These are phyloP conservation scores for Suncus etruscus DNA, from an alignment of 2,113 vertebrate genomes.

Conservation along the genomic window DNA sequence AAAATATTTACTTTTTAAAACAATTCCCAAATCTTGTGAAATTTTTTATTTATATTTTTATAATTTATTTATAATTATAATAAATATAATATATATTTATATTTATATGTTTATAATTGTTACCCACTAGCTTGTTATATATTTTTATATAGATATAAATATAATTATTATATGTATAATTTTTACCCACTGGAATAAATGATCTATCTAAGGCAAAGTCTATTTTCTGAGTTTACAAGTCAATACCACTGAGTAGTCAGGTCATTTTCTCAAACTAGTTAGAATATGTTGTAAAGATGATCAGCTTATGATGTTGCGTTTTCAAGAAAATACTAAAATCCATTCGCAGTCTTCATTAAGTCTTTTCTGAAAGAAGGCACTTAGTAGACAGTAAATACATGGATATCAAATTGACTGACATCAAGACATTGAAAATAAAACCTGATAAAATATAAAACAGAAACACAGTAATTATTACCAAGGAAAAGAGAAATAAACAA, in stretches of 20 bases:
- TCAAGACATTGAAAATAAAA: too few relatives aligned
- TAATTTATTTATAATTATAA: background rate
- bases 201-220: background rate
- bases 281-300: constrained; percentile 6
- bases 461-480: too few relatives aligned
- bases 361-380: too few relatives aligned
- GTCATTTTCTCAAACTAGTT: constrained; percentile 33
- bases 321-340: constrained; percentile 49
- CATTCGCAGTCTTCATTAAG: too few relatives aligned
- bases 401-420: too few relatives aligned
- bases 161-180: background rate
- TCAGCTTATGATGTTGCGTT: constrained; percentile 37
- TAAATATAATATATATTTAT: background rate
- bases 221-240: too few relatives aligned
- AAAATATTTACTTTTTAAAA: constrained; percentile 24
- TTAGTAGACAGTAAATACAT: too few relatives aligned
- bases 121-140: background rate
- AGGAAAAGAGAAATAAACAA: constrained; percentile 32
- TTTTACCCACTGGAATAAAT: constrained; percentile 23
- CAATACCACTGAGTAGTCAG: background rate
- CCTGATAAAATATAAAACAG: too few relatives aligned
- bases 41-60: constrained; percentile 40
- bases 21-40: background rate
- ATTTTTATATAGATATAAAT: background rate
- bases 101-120: constrained; percentile 20